Evolutionary conservation across 2,888 invertebrate species (phyloP), one percentile per base, ranked within the genome.

Genomic region (Andrena bicolor): DNA sequence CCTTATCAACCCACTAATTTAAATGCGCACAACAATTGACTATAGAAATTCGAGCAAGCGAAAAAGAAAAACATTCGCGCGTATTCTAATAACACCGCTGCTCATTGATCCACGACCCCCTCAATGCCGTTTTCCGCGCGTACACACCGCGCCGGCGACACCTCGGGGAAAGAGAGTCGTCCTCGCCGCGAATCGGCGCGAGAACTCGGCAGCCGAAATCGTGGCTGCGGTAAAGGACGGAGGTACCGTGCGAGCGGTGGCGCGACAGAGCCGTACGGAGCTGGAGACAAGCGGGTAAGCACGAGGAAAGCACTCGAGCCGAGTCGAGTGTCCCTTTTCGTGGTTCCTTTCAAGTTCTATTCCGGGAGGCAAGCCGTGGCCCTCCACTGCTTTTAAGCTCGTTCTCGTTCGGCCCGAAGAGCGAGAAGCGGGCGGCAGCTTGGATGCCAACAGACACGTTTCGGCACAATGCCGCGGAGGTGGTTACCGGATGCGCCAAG

Each of bases 331-430:
- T 92, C 91, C 89, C 91, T 91, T 89, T 89, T 90, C 83, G 88
- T 88, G 83, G 90, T 92, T 92, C 92, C 91, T 92, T 92, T 92
- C 88, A 91, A 92, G 90, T 91, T 91, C 90, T 91, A 86, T 86
- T 85, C 79, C 87, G 82, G 65, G 83, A 86, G 87, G 88, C 83
- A 85, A 84, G 84, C 76, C 74, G 72, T 41, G 80, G 88, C 88
- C 87, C 87, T 90, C 86, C 87, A 89, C 75, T 66, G 90, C 91
- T 90, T 91, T 90, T 88, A 90, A 90, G 89, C 89, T 90, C 85
- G 90, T 90, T 90, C 86, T 84, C 85, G 80, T 73, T 70, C 58
- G 65, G 71, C 61, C 58, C 70, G 63, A 51, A 32, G 80, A 58
- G 78, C 66, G 74, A 69, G 79, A 83, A 76, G 78, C 64, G 64